Percentiles rank a stretch among this genome's conserved stretches.
These are phyloP conservation scores for Stigmatopora argus DNA, from an alignment of 2,113 vertebrate species.

Conservation along the genomic window DNA sequence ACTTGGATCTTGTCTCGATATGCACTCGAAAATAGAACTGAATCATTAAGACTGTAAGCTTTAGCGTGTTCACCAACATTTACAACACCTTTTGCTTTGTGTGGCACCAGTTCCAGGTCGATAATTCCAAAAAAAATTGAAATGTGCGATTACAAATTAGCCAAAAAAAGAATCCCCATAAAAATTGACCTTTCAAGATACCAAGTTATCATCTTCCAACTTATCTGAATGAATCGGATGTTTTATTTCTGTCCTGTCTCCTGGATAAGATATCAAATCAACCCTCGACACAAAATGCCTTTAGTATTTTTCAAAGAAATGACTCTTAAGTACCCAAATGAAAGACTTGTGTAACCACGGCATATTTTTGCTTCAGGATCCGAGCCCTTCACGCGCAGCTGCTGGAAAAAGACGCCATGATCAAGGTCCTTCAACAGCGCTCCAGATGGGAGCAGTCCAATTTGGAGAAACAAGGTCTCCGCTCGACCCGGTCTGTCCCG, in stretches of 20 bases:
- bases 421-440: conserved; percentile 93
- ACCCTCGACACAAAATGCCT: not conserved
- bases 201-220: not conserved
- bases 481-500: conserved; percentile 85
- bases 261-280: not conserved
- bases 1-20: not conserved
- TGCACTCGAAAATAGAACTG: not conserved
- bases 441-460: conserved; percentile 80
- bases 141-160: too few species aligned
- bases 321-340: not conserved
- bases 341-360: too few species aligned
- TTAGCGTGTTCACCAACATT: not conserved
- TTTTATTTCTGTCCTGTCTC: not conserved
- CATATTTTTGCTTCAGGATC: conserved; percentile 72
- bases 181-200: not conserved
- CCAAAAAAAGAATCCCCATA: not conserved
- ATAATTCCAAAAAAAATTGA: too few species aligned
- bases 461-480: conserved; percentile 72
- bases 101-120: not conserved
- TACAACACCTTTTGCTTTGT: not conserved
- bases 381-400: conserved; percentile 89
- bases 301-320: not conserved
- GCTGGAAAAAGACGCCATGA: conserved; percentile 90
- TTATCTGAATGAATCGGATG: not conserved
- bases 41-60: not conserved